phyloP scores from a whole-genome alignment of 2,888 invertebrate species.

The Diadegma fenestrale region DNA sequence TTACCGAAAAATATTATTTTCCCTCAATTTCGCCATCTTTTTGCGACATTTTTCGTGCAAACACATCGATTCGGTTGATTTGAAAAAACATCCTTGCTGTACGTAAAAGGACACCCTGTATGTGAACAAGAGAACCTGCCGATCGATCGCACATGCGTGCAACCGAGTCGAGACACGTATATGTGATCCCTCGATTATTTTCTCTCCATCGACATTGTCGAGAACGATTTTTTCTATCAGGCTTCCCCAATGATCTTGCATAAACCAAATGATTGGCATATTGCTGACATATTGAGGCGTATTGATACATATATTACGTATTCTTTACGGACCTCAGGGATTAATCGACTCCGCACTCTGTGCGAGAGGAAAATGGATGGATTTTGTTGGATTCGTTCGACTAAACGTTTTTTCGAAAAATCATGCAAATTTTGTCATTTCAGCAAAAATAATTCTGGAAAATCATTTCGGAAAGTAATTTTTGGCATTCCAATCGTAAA shows the following conservation, averaged over 20 bases:
- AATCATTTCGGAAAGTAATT: no score
- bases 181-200: slow-evolving; percentile 12
- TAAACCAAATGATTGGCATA: slow-evolving; percentile 64
- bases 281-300: slow-evolving; percentile 66
- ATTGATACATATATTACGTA: slow-evolving; percentile 63
- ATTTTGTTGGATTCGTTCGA: no score
- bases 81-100: no score
- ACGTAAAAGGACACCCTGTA: slow-evolving; percentile 21
- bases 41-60: no score
- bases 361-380: slow-evolving; percentile 1
- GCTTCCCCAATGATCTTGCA: slow-evolving; percentile 58
- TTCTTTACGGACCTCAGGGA: slow-evolving; percentile 19
- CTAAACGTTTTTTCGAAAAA: no score
- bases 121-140: slow-evolving; percentile 59
- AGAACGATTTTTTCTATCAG: slow-evolving; percentile 41
- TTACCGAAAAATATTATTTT: no score
- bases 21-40: no score
- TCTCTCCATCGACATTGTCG: slow-evolving; percentile 12
- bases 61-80: no score
- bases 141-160: slow-evolving; percentile 61
- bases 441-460: no score
- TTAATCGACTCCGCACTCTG: slow-evolving; percentile 46
- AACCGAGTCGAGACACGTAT: slow-evolving; percentile 27
- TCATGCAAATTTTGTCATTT: no score
- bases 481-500: no score